A percentile compares a stretch with the other conserved stretches of the same genome.
Conservation (phyloP, 2,113 vertebrate species). For the Mormoops blainvillei region DNA sequence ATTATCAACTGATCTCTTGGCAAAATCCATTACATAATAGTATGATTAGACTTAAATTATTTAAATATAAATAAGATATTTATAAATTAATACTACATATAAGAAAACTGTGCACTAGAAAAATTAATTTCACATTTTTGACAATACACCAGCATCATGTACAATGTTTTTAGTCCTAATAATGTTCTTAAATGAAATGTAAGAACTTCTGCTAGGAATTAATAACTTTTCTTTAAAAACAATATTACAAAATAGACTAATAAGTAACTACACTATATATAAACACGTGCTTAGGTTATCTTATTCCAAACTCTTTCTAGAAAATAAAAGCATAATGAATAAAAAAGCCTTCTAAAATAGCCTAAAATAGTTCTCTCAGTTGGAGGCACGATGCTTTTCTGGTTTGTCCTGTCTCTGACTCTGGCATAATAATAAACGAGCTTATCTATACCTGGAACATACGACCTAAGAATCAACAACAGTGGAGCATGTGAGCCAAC, state of each 20-base stretch:
- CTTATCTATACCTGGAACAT: neutral
- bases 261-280: neutral
- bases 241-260: neutral
- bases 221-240: neutral
- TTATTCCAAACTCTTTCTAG: neutral
- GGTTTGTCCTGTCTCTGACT: neutral
- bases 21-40: neutral
- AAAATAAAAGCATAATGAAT: neutral
- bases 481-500: neutral
- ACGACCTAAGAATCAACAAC: neutral
- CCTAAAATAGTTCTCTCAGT: neutral
- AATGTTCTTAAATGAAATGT: neutral
- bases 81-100: neutral
- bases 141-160: neutral
- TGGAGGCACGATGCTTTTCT: neutral
- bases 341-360: neutral
- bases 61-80: neutral
- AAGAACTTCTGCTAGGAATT: neutral
- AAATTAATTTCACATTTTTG: neutral
- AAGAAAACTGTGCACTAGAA: neutral
- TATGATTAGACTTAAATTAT: neutral
- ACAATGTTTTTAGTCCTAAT: neutral
- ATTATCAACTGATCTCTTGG: neutral
- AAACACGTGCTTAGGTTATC: neutral
- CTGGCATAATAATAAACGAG: neutral